A percentile compares a stretch with the other conserved stretches of the same genome.
These are phyloP conservation scores for Rambutsinella grinnellia DNA, from an alignment of 2,888 invertebrate genomes.

Conservation along the genomic window DNA sequence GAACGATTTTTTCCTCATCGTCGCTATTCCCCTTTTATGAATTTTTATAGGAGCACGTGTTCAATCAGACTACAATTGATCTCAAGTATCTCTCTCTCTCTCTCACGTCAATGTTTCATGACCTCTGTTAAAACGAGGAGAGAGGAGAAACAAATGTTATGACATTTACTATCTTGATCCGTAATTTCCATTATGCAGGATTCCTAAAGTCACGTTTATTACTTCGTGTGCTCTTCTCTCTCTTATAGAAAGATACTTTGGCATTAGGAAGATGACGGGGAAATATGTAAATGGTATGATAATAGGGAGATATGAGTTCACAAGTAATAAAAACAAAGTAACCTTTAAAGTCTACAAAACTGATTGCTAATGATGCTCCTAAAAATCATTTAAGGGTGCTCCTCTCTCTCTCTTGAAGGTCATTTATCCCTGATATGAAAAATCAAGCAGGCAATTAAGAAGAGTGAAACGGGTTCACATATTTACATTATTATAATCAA, in stretches of 20 bases:
- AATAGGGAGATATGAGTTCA: no score
- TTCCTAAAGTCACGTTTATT: neutral
- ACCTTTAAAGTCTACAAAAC: neutral
- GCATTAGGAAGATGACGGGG: neutral
- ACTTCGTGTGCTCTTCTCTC: neutral
- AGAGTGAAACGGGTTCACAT: no score
- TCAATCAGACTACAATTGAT: slow-evolving; percentile 42
- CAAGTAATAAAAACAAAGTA: no score
- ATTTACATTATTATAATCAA: no score
- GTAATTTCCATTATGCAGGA: neutral
- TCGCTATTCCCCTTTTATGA: neutral
- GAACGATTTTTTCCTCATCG: neutral
- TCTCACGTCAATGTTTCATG: neutral
- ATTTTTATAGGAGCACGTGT: slow-evolving; percentile 22
- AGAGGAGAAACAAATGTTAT: neutral
- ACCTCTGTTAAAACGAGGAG: neutral
- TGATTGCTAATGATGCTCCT: neutral
- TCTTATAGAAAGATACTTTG: neutral
- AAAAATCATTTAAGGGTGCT: neutral
- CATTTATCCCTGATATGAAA: no score
- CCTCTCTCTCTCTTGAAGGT: no score
- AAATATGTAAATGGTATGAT: neutral
- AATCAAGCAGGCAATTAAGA: no score
- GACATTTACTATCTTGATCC: neutral
- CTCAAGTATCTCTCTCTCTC: neutral